Percentiles rank a stretch among this genome's conserved stretches.
Conservation (phyloP, 1,140 invertebrate genomes). For the Drosophila nikananu region DNA sequence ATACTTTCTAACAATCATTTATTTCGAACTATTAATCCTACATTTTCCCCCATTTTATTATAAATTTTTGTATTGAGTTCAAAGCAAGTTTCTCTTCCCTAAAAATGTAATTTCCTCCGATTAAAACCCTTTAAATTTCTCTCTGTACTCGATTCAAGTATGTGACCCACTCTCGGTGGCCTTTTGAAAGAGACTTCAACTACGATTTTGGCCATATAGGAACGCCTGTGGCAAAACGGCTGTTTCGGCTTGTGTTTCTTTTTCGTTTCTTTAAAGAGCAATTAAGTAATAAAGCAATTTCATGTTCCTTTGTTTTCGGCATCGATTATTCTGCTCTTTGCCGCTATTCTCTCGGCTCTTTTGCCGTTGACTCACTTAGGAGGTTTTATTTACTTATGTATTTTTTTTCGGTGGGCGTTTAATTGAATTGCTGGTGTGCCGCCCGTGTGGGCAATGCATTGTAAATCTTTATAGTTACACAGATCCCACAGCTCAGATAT, state of each 20-base stretch:
- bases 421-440: slow-evolving; percentile 76
- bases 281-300: slow-evolving; percentile 84
- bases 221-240: slow-evolving; percentile 43
- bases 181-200: slow-evolving; percentile 44
- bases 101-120: no score
- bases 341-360: slow-evolving; percentile 30
- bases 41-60: neutral
- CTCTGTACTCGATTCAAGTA: slow-evolving; percentile 19
- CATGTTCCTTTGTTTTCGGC: slow-evolving; percentile 79
- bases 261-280: slow-evolving; percentile 72
- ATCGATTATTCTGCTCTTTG: slow-evolving; percentile 75
- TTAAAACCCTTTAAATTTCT: neutral
- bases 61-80: neutral
- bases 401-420: slow-evolving; percentile 70
- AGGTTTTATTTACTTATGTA: slow-evolving; percentile 54
- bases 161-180: slow-evolving; percentile 72
- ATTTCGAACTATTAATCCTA: no score
- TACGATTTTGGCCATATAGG: slow-evolving; percentile 43
- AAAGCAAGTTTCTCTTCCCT: neutral
- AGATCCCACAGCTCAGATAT: slow-evolving; percentile 71
- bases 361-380: slow-evolving; percentile 64
- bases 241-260: slow-evolving; percentile 55
- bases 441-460: slow-evolving; percentile 73
- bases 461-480: slow-evolving; percentile 69
- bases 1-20: no score